Base-by-base conservation (phyloP, 1,140 invertebrate species). In the Drosophila gunungcola region DNA sequence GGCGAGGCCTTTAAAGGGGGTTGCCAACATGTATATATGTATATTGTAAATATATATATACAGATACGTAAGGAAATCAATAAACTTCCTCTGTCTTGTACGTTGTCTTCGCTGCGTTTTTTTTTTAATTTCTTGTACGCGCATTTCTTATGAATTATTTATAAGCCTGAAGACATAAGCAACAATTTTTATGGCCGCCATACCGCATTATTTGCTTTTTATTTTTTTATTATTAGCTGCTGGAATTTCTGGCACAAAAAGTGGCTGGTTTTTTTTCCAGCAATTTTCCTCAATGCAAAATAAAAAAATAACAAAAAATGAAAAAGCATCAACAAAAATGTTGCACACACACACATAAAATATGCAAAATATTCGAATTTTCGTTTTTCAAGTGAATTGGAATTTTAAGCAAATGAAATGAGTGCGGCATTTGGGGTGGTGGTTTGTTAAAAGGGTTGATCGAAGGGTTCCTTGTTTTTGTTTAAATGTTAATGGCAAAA, bases 351-450 rank as follows among this genome's bases (percentile, higher is more conserved):
- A 73, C 80, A 60, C 48, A 57, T 32, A 54, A 88, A 83, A 86
- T 88, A 86, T 88, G 75, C 79, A 79, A 86, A 88, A 88, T 88
- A 88, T 88, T 86, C 75, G 76, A 80, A 88, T 70, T 70, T 70
- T 70, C 36, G 36, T 88, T 88, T 85, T 83, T 48, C 41, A 77
- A 79, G 79, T 83, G 70, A 88, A 88, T 80, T 86, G 79, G 84
- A 86, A 88, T 86, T 86, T 86, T 83, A 86, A 83, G 67, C 79
- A 83, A 86, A 88, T 88, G 79, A 79, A 88, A 88, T 88, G 62
- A 67, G 72, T 82, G 60, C 60, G 60, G 72, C 61, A 75, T 34
- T 70, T 53, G 34, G 51, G 56, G 27, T 56, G 77, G 52, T 21
- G 21, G 16, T 48, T 56, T 21, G 29, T 16, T 12, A 43, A 86